phyloP scores from a whole-genome alignment of 2,113 vertebrate species.

The Phasianus colchicus region DNA sequence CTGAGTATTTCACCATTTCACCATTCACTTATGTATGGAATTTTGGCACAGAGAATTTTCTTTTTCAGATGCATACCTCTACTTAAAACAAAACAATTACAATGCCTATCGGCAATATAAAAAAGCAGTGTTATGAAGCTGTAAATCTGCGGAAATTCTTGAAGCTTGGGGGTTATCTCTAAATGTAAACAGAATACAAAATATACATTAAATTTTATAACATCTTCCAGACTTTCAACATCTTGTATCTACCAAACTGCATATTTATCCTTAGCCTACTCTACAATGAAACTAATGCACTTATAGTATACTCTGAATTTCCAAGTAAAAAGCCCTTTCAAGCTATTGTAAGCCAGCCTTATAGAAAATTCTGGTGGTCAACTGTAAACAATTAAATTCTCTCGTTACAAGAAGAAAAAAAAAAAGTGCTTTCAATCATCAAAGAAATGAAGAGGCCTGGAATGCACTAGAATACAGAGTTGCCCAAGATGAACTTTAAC shows the following conservation, averaged over 20 bases:
- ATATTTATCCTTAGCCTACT: background rate
- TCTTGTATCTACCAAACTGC: background rate
- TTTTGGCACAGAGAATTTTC: slow-evolving; percentile 59
- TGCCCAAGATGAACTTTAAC: background rate
- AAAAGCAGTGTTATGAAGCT: slow-evolving; percentile 28
- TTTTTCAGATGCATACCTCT: slow-evolving; percentile 55
- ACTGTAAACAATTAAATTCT: background rate
- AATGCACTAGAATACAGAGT: background rate
- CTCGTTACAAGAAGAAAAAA: background rate
- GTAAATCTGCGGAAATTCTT: slow-evolving; percentile 30
- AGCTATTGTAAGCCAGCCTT: background rate
- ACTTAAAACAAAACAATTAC: slow-evolving; percentile 41
- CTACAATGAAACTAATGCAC: background rate
- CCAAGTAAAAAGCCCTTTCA: background rate
- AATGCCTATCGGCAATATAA: background rate
- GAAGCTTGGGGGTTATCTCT: background rate
- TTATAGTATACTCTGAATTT: background rate
- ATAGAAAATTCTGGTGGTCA: background rate
- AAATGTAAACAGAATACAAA: slow-evolving; percentile 49
- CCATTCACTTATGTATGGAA: slow-evolving; percentile 50
- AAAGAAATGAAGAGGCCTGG: background rate
- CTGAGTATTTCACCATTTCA: slow-evolving; percentile 60
- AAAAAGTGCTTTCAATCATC: background rate
- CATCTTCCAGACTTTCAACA: background rate
- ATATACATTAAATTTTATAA: slow-evolving; percentile 25